Evolutionary conservation across 2,797 vertebrate species (phyloP).

Genomic region (Pipistrellus pygmaeus): DNA sequence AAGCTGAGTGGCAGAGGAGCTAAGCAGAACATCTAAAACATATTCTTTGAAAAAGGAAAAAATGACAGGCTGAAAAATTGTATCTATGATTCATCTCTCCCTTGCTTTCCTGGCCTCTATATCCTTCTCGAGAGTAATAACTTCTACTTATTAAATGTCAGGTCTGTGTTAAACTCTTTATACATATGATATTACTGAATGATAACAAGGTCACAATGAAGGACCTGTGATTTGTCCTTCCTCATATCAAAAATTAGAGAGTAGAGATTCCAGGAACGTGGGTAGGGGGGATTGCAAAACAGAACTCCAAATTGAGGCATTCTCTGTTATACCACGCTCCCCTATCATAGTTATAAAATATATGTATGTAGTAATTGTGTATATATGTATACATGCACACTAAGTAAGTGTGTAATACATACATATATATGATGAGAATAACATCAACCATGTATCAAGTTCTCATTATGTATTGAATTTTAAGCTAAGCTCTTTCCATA

Average conservation of each 20-base stretch:
- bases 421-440: not conserved
- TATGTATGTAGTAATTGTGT: not conserved
- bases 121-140: not conserved
- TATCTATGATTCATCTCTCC: not conserved
- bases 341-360: not conserved
- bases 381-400: not conserved
- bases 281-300: not conserved
- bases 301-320: not conserved
- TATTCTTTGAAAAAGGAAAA: not conserved
- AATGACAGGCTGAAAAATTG: not conserved
- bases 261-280: not conserved
- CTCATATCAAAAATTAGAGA: not conserved
- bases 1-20: not conserved
- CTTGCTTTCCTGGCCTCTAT: not conserved
- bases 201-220: not conserved
- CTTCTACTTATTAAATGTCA: slow-evolving; percentile 2
- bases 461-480: not conserved
- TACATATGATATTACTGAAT: not conserved
- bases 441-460: not conserved
- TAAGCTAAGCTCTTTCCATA: not conserved
- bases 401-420: not conserved
- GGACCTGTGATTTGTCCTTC: not conserved
- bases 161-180: not conserved
- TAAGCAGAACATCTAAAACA: not conserved
- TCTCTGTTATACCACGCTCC: not conserved